These are phyloP conservation scores for Epizoanthus rinbou DNA, from an alignment of 92 coral and sea anemone species.

Conservation along the genomic window DNA sequence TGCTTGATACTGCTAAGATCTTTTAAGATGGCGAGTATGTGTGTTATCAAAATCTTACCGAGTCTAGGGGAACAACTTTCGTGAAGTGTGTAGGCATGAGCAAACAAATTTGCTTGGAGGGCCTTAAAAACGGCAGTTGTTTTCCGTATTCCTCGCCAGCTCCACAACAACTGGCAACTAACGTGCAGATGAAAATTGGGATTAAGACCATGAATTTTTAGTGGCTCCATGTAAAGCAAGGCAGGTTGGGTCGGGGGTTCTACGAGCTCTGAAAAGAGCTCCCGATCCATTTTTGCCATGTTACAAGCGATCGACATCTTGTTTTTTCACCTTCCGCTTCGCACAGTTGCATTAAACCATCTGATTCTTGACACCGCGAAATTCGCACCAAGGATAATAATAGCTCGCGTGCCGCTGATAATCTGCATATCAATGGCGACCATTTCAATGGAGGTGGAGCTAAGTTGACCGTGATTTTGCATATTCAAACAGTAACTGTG, in stretches of 20 bases:
- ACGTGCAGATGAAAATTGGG: background rate
- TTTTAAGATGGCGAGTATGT: background rate
- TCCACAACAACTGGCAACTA: background rate
- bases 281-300: constrained; percentile 6
- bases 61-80: background rate
- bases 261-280: background rate
- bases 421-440: background rate
- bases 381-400: background rate
- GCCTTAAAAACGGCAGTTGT: constrained; percentile 5
- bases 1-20: background rate
- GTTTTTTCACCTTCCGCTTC: background rate
- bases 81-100: constrained; percentile 13
- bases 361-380: background rate
- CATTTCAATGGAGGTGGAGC: background rate
- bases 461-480: constrained; percentile 1
- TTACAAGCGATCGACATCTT: background rate
- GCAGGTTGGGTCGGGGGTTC: background rate
- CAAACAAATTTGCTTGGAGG: constrained; percentile 7
- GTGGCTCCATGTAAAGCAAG: background rate
- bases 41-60: background rate
- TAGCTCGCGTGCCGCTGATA: background rate
- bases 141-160: constrained; percentile 25
- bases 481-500: constrained; percentile 15
- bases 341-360: background rate
- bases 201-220: background rate